Conservation (phyloP, 2,888 invertebrate species). For the Melangyna quadrimaculata region DNA sequence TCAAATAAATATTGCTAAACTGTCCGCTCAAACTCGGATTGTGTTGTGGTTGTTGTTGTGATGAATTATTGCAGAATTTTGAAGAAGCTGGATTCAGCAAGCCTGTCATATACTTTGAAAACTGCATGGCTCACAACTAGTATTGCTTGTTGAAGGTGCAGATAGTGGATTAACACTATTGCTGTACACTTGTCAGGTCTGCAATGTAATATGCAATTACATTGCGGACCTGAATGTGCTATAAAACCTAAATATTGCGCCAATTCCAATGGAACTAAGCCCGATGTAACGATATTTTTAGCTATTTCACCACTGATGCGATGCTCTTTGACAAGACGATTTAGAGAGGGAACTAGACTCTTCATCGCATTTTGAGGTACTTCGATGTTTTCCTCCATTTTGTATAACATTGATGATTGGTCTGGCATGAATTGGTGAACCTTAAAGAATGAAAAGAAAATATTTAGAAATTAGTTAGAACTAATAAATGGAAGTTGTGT, state of each 20-base stretch:
- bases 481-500: neutral
- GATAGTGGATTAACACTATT: slow-evolving; percentile 79
- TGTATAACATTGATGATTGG: slow-evolving; percentile 76
- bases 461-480: neutral
- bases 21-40: slow-evolving; percentile 75
- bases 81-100: slow-evolving; percentile 54
- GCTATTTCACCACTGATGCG: slow-evolving; percentile 80
- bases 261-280: slow-evolving; percentile 82
- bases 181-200: slow-evolving; percentile 79
- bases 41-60: too few relatives aligned
- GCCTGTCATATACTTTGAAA: slow-evolving; percentile 75
- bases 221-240: slow-evolving; percentile 80
- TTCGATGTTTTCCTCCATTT: slow-evolving; percentile 78
- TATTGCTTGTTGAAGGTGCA: slow-evolving; percentile 73
- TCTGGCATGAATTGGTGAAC: slow-evolving; percentile 85
- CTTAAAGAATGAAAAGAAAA: slow-evolving; percentile 77
- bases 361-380: slow-evolving; percentile 82
- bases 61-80: slow-evolving; percentile 32
- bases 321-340: slow-evolving; percentile 81
- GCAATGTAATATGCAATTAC: slow-evolving; percentile 79
- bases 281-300: slow-evolving; percentile 80
- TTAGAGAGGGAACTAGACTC: slow-evolving; percentile 80
- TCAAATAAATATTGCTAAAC: slow-evolving; percentile 76
- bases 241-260: slow-evolving; percentile 83
- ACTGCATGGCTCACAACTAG: slow-evolving; percentile 39